Evolutionary conservation across 1,140 invertebrate genomes (phyloP), one percentile per base, ranked within the genome.

Genomic region (Trichoplusia ni): DNA sequence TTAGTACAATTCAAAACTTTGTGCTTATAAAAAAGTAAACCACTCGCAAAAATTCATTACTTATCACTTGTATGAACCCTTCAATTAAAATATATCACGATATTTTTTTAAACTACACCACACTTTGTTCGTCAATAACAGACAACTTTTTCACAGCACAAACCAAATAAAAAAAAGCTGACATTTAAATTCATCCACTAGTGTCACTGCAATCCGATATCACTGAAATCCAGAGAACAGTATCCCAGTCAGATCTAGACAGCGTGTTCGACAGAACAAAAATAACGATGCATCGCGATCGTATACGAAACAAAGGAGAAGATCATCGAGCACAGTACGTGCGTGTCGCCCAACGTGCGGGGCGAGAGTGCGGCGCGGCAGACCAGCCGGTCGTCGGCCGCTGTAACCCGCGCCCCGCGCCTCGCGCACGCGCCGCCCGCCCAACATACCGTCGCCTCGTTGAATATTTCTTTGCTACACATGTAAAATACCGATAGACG

Each of bases 361-460:
- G 69, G 65, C 80, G 77, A 69, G 77, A 84, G 71, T 89, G 84
- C 71, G 71, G 73, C 63, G 69, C 64, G 70, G 70, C 63, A 67
- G 68, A 73, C n/a, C 72, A 69, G 75, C 63, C 75, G 82, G 79
- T 81, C 84, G 82, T 79, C 82, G 79, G 63, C 79, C 78, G 74
- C 64, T 64, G 62, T 69, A 47, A 46, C 71, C 72, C 69, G 58
- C 74, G 59, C 69, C 79, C 81, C 81, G 37, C 81, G 47, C 78
- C 73, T 71, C 81, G 86, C 86, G 84, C 84, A 86, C 76, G 84
- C 86, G 84, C 82, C 79, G 75, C 85, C 86, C 86, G 86, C 86
- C 84, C 82, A 79, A 78, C 81, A 76, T 75, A 76, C 73, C 77
- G 79, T 71, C 77, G 79, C 71, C 77, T 72, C 73, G 78, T 73